A percentile compares a stretch with the other conserved stretches of the same genome.
These are phyloP conservation scores for Dascyllus trimaculatus DNA, from an alignment of 2,113 vertebrate genomes.

Conservation along the genomic window DNA sequence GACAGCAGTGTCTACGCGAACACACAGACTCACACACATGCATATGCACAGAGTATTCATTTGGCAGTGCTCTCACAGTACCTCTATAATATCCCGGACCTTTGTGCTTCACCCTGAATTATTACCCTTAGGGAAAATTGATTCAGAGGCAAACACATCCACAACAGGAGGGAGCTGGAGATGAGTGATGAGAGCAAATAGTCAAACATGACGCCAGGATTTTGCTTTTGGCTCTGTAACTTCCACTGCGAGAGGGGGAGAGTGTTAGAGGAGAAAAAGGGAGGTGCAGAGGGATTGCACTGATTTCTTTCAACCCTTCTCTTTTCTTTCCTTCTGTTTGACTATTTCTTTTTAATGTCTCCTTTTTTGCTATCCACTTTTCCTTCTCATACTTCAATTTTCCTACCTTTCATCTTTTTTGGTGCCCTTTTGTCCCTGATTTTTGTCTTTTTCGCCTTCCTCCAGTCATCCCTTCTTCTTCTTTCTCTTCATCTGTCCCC, in stretches of 20 bases:
- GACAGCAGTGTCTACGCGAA: too few relatives aligned
- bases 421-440: background rate
- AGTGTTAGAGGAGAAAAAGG: slow-evolving; percentile 18
- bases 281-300: slow-evolving; percentile 25
- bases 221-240: slow-evolving; percentile 53
- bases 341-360: background rate
- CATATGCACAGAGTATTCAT: background rate
- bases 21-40: background rate
- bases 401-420: background rate
- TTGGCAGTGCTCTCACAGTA: slow-evolving; percentile 3
- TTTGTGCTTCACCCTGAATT: slow-evolving; percentile 51
- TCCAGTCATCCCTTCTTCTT: background rate
- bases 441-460: background rate
- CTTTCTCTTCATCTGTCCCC: background rate
- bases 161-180: slow-evolving; percentile 32
- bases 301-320: slow-evolving; percentile 12
- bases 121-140: slow-evolving; percentile 37
- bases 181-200: slow-evolving; percentile 50
- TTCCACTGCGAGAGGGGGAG: slow-evolving; percentile 17
- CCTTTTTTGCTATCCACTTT: background rate
- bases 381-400: background rate
- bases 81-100: slow-evolving; percentile 24
- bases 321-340: slow-evolving; percentile 1
- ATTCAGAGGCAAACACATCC: slow-evolving; percentile 55
- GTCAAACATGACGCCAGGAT: slow-evolving; percentile 49